Evolutionary conservation across 2,113 vertebrate species (phyloP).

Genomic region (Martes martes): DNA sequence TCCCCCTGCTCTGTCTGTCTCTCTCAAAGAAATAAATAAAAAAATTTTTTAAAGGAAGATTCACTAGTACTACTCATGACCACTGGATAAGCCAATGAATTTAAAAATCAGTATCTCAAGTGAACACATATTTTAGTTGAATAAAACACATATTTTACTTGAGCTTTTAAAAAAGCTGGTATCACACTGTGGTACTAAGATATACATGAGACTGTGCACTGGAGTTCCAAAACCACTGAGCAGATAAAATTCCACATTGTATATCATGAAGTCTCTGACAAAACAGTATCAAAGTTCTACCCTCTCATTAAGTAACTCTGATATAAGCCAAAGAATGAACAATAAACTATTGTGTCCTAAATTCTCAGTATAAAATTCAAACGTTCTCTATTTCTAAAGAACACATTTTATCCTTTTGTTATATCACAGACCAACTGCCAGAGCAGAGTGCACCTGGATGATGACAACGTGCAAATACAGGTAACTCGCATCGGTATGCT

Average conservation of each 20-base stretch:
- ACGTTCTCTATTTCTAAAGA: not conserved
- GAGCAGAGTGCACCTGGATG: not conserved
- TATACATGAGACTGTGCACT: not conserved
- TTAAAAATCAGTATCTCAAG: not conserved
- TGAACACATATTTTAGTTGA: not conserved
- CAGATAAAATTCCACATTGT: not conserved
- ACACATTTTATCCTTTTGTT: not conserved
- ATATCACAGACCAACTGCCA: not conserved
- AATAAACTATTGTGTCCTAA: not conserved
- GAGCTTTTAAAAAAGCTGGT: not conserved
- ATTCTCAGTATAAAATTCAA: constrained; percentile 19
- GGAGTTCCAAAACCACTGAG: not conserved
- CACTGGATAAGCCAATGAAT: not conserved
- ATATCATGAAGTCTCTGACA: not conserved
- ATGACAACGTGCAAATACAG: not conserved
- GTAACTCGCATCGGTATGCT: not conserved
- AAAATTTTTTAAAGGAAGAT: not conserved
- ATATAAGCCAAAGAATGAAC: not conserved
- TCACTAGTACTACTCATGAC: not conserved
- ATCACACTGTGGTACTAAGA: not conserved
- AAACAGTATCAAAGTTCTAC: not conserved
- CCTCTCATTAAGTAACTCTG: not conserved
- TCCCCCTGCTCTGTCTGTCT: not conserved
- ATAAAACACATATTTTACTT: constrained; percentile 1
- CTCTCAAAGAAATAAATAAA: not conserved